Base-by-base conservation (phyloP, 1,140 invertebrate genomes). In the Fopius arisanus region DNA sequence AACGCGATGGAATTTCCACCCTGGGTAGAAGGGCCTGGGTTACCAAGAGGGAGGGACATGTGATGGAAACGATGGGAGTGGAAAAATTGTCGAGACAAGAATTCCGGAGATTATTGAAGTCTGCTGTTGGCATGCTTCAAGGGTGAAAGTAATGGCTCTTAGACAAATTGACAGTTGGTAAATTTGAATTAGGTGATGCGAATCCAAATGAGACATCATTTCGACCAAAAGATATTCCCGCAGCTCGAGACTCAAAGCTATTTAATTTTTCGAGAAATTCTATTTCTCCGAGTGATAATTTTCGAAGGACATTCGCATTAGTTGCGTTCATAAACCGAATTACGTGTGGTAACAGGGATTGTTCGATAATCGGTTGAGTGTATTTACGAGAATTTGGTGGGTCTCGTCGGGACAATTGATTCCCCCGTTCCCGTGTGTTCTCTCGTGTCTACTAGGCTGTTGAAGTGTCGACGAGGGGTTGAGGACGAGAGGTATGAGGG, bases 1-100 rank as follows among this genome's bases (percentile, higher is more conserved):
- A 29, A 72, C 70, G 70, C 48, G 37, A 68, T 40, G 62, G 70
- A 76, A 76, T 76, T 72, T 68, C 28, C 43, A 16, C 65, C 43
- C 21, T 28, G 33, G 12, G 29, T 28, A 48, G 43, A 14, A 19
- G 3, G 19, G 66, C 62, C 26, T 16, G 48, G 37, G 59, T 65
- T 29, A 23, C 28, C 28, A 7, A 16, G 29, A 31, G 29, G 54
- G 21, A 3, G 54, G 1, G 37, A 29, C 23, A 19, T 5, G 67
- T 65, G 70, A 72, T 66, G 62, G 40, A 72, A 43, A 66, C n/a
- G 19, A 48, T 65, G 54, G 54, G 14, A 14, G 54, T 59, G 21
- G 37, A 66, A 72, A 66, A 71, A 63, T 71, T 54, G 51, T 16
- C 54, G 29, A 41, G 29, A 63, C 48, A 63, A 54, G 19, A 71